Evolutionary conservation across 92 coral and sea anemone genomes (phyloP).

Genomic region (Paragorgia papillata): DNA sequence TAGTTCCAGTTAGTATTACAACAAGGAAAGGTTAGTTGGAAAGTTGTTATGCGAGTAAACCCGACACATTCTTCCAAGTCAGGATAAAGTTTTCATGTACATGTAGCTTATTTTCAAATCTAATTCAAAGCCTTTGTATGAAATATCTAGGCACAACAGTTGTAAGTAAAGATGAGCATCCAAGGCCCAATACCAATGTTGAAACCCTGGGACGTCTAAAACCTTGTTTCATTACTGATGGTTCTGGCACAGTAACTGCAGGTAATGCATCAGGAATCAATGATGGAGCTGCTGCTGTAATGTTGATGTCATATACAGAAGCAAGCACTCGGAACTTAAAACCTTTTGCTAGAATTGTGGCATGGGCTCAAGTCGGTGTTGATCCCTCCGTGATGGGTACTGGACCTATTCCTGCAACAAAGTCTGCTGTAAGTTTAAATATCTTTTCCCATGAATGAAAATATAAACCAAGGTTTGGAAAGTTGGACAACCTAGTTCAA

Average conservation of each 20-base stretch:
- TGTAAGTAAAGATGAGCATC: conserved; percentile 79
- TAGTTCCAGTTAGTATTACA: conserved; percentile 77
- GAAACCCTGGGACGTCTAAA: conserved; percentile 81
- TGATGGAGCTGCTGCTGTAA: conserved; percentile 94
- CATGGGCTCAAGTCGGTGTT: conserved; percentile 99
- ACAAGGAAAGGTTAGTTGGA: conserved; percentile 74
- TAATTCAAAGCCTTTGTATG: not conserved
- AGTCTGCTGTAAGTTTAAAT: conserved; percentile 76
- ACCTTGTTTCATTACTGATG: conserved; percentile 89
- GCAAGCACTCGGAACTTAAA: conserved; percentile 60
- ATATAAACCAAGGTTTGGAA: too few species aligned
- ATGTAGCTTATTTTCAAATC: too few species aligned
- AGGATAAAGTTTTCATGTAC: not conserved
- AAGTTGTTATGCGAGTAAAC: not conserved
- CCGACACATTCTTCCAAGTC: too few species aligned
- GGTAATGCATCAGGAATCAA: conserved; percentile 96
- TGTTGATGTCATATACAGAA: conserved; percentile 81
- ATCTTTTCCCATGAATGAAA: not conserved
- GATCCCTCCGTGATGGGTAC: conserved; percentile 99
- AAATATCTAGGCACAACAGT: conserved; percentile 62
- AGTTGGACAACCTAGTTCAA: too few species aligned
- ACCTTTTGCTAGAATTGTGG: conserved; percentile 80
- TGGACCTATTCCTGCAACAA: conserved; percentile 94
- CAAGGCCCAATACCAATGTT: conserved; percentile 81
- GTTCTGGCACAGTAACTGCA: conserved; percentile 92